phyloP scores from a whole-genome alignment of 2,888 invertebrate species.

The Vesta saturnalis region DNA sequence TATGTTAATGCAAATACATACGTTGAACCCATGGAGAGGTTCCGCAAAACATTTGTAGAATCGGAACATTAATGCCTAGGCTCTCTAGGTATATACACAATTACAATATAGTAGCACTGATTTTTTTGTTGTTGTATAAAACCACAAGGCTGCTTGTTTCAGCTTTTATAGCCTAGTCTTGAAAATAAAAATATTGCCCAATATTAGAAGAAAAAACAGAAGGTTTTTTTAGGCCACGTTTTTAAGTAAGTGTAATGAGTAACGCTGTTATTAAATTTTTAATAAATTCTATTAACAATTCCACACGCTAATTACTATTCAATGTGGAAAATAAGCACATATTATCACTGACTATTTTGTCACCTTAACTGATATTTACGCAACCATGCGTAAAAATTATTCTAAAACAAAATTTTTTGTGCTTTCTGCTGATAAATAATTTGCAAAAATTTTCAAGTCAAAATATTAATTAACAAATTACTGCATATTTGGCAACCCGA shows the following conservation, averaged over 20 bases:
- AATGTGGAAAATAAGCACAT: slow-evolving; percentile 39
- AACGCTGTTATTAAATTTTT: slow-evolving; percentile 16
- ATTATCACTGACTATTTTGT: slow-evolving; percentile 38
- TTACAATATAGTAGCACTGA: slow-evolving; percentile 32
- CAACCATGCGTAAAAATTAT: neutral
- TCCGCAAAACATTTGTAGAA: slow-evolving; percentile 28
- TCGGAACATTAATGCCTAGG: slow-evolving; percentile 36
- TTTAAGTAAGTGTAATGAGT: slow-evolving; percentile 27
- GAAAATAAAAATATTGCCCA: neutral
- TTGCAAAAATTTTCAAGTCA: too few species aligned
- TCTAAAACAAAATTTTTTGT: slow-evolving; percentile 15
- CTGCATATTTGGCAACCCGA: slow-evolving; percentile 34
- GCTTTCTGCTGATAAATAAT: slow-evolving; percentile 11
- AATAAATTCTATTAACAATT: slow-evolving; percentile 34
- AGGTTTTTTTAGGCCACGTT: slow-evolving; percentile 35
- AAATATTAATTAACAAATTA: neutral
- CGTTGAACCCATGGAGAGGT: slow-evolving; percentile 15
- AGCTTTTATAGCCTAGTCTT: slow-evolving; percentile 8
- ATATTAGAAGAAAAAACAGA: neutral
- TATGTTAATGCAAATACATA: slow-evolving; percentile 28
- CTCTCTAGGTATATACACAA: slow-evolving; percentile 38
- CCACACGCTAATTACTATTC: slow-evolving; percentile 30
- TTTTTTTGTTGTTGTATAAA: slow-evolving; percentile 23
- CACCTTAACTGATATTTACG: slow-evolving; percentile 18
- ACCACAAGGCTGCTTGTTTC: slow-evolving; percentile 40